Percentiles rank a stretch among this genome's conserved stretches.
Conservation (phyloP, 2,113 vertebrate genomes). For the Pandion haliaetus region DNA sequence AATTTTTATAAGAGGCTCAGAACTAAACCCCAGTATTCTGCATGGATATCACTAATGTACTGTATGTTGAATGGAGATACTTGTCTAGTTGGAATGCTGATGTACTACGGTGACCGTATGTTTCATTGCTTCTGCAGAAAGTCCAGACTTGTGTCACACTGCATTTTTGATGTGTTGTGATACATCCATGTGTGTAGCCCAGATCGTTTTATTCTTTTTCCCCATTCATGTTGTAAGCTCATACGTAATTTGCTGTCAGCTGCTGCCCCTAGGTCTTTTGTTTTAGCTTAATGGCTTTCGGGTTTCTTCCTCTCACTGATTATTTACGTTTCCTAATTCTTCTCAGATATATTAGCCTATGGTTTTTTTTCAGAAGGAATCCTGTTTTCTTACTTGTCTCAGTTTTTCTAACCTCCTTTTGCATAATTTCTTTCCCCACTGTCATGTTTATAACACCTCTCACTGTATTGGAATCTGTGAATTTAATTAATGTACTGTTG, state of each 20-base stretch:
- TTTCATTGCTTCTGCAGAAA: not conserved
- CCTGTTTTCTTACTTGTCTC: constrained; percentile 57
- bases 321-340: constrained; percentile 58
- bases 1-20: not conserved
- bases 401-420: constrained; percentile 63
- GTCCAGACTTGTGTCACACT: not conserved
- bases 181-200: not conserved
- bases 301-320: constrained; percentile 43
- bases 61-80: not conserved
- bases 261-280: constrained; percentile 57
- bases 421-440: constrained; percentile 57
- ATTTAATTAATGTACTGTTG: constrained; percentile 72
- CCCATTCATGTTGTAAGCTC: constrained; percentile 6
- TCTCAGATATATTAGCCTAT: constrained; percentile 50
- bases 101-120: not conserved
- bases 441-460: constrained; percentile 71
- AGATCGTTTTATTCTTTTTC: constrained; percentile 21
- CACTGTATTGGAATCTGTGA: constrained; percentile 64
- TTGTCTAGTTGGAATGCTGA: not conserved
- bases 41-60: not conserved
- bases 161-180: not conserved
- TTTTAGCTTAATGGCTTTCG: constrained; percentile 44
- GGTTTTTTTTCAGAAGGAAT: constrained; percentile 63
- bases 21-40: not conserved
- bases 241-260: constrained; percentile 48